phyloP scores from a whole-genome alignment of 2,797 vertebrate genomes.

The Chaetophractus vellerosus region DNA sequence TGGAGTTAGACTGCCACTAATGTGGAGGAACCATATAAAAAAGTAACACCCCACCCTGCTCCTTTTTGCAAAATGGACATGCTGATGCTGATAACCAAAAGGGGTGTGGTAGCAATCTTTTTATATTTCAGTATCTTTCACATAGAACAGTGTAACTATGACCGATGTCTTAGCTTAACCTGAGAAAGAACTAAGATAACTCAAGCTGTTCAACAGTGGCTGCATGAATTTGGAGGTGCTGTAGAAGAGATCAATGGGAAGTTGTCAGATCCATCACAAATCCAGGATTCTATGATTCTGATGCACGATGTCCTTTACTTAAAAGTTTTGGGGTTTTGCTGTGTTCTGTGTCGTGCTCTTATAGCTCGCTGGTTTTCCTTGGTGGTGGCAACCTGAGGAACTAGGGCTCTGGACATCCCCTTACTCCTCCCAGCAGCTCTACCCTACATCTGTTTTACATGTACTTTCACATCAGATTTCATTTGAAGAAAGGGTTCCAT shows the following conservation, averaged over 20 bases:
- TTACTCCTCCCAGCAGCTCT: neutral
- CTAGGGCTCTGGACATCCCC: neutral
- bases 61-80: neutral
- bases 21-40: constrained; percentile 11
- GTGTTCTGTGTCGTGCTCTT: neutral
- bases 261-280: neutral
- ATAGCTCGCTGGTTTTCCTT: neutral
- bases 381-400: neutral
- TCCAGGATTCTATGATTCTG: neutral
- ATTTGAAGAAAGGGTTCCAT: neutral
- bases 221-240: neutral
- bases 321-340: neutral
- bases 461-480: neutral
- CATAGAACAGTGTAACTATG: neutral
- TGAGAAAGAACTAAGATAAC: neutral
- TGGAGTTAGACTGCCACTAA: neutral
- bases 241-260: neutral
- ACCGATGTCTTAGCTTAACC: neutral
- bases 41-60: neutral
- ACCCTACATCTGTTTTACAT: neutral
- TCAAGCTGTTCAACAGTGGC: neutral
- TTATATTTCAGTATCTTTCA: neutral
- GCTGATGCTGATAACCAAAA: neutral
- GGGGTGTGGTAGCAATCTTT: neutral
- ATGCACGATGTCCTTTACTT: neutral